Evolutionary conservation across 2,113 vertebrate species (phyloP), one percentile per base, ranked within the genome.

Genomic region (Ammospiza nelsoni): DNA sequence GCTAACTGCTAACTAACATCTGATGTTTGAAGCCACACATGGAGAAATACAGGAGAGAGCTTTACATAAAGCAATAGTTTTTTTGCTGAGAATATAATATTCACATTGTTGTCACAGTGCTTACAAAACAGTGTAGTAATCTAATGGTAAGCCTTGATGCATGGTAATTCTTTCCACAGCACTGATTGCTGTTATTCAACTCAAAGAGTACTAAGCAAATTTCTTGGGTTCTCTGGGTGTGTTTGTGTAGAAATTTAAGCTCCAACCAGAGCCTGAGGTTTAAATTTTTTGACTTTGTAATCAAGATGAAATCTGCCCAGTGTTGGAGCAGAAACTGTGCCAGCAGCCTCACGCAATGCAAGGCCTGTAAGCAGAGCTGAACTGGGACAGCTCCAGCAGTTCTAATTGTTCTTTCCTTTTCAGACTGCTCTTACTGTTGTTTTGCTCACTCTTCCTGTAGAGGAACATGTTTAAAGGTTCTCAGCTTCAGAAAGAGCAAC

Each of bases 181-280:
- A 12, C 55, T 91, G 68, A 24, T 7, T 72, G n/a, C 27, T 87
- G 9, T 39, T 78, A 37, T 12, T 68, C 21, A 63, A n/a, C 27
- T 68, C 55, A 54, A 48, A 69, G 24, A 82, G 8, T 43, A 65
- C 16, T 85, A 20, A 65, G 17, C 6, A 15, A 15, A 35, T 72
- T 83, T 51, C 63, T 41, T 0, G 0, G 15, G 9, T 20, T 77
- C 12, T 76, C 25, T n/a, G 12, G 11, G 3, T 6, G 2, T 11
- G 5, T 61, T 43, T 48, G 8, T 39, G 13, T 37, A 74, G 37
- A 31, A 74, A 51, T 69, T 77, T 41, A 57, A 91, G 2, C 11
- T 74, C 19, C 52, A 37, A 31, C 31, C 4, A 12, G 4, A 89
- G 37, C 9, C 12, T 69, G 17, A n/a, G 5, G 4, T 74, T 81